Evolutionary conservation across 1,140 invertebrate species (phyloP).

Genomic region (Aphidius gifuensis): DNA sequence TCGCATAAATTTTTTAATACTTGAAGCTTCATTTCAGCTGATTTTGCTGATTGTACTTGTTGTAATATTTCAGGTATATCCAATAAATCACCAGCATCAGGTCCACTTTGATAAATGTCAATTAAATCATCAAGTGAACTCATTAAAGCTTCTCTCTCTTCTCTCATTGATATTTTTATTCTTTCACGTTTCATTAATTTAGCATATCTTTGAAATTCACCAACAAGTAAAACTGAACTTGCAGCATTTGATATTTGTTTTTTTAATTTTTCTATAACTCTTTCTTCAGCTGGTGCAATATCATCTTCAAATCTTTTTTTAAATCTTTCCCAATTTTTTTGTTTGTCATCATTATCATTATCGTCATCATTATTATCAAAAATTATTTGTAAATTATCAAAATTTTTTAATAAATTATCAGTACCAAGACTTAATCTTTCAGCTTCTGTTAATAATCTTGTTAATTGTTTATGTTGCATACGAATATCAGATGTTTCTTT

Average conservation of each 20-base stretch:
- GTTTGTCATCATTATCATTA: constrained; percentile 68
- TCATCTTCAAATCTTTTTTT: constrained; percentile 74
- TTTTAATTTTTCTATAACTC: constrained; percentile 79
- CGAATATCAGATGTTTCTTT: constrained; percentile 69
- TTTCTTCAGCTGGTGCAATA: constrained; percentile 77
- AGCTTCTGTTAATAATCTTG: constrained; percentile 64
- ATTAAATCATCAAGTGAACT: constrained; percentile 69
- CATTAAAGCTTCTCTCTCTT: constrained; percentile 82
- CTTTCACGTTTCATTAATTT: constrained; percentile 68
- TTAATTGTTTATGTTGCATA: constrained; percentile 74
- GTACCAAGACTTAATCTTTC: constrained; percentile 70
- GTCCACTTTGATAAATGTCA: constrained; percentile 30
- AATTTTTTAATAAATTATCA: constrained; percentile 65
- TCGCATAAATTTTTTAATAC: constrained; percentile 43
- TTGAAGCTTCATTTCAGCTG: constrained; percentile 42
- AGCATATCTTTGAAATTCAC: constrained; percentile 71
- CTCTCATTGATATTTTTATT: constrained; percentile 65
- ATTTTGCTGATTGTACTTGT: constrained; percentile 44
- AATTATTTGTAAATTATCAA: constrained; percentile 61
- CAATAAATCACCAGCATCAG: constrained; percentile 44
- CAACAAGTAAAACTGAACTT: constrained; percentile 58
- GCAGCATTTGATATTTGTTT: constrained; percentile 71
- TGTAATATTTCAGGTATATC: constrained; percentile 47
- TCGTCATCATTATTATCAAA: no score
- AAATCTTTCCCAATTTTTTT: constrained; percentile 73